Evolutionary conservation across 2,113 vertebrate genomes (phyloP).

Genomic region (Myxocyprinus asiaticus): DNA sequence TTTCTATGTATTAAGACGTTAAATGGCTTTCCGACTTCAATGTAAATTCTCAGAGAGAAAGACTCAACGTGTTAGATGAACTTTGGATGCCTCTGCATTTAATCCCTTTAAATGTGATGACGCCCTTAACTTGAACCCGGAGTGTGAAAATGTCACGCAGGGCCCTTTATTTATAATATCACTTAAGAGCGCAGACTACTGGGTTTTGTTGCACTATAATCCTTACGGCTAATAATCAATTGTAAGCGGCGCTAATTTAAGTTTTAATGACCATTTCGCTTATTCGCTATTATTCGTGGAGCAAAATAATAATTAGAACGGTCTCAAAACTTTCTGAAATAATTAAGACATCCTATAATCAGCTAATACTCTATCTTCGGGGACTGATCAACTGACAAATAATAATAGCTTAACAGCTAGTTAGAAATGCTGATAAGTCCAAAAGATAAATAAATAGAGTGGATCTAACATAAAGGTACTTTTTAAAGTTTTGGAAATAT

Average conservation of each 20-base stretch:
- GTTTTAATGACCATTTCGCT: not conserved
- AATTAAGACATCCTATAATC: not conserved
- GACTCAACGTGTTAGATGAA: constrained; percentile 44
- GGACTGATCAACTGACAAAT: not conserved
- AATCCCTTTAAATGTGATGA: constrained; percentile 78
- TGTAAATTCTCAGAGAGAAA: constrained; percentile 41
- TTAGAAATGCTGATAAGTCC: not conserved
- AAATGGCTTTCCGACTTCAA: constrained; percentile 49
- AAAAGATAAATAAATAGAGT: not conserved
- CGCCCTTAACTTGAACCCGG: constrained; percentile 77
- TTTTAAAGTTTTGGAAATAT: not conserved
- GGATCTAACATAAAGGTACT: not conserved
- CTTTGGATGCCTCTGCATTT: constrained; percentile 64
- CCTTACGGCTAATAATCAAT: not conserved
- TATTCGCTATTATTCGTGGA: not conserved
- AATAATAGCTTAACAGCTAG: not conserved
- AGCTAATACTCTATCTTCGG: too few species aligned
- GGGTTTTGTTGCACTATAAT: constrained; percentile 58
- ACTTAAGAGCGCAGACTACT: constrained; percentile 69
- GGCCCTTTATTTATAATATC: constrained; percentile 72
- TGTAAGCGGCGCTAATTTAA: not conserved
- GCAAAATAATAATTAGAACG: not conserved
- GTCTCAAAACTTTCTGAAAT: not conserved
- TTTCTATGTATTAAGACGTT: constrained; percentile 53
- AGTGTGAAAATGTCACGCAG: constrained; percentile 76